A percentile compares a stretch with the other conserved stretches of the same genome.
Evolutionary conservation across 1,140 invertebrate genomes (phyloP).

Genomic region (Drosophila prosaltans): DNA sequence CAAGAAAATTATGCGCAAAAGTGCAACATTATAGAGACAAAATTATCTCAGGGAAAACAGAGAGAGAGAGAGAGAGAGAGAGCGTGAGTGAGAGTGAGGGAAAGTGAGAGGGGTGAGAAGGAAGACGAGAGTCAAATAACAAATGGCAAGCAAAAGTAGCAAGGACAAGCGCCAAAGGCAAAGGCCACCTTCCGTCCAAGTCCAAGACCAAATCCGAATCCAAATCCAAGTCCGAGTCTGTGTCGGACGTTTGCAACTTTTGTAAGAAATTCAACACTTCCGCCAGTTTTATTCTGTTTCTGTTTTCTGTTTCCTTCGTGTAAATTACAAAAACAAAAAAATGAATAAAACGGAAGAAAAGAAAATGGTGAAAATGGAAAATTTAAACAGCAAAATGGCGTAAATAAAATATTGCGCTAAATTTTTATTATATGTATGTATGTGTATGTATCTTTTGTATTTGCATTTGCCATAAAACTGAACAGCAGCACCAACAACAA

Average conservation of each 20-base stretch:
- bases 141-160: conserved; percentile 43
- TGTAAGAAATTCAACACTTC: conserved; percentile 68
- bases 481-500: conserved; percentile 37
- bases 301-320: conserved; percentile 37
- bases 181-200: conserved; percentile 5
- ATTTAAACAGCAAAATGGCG: conserved; percentile 16
- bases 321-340: conserved; percentile 44
- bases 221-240: not conserved
- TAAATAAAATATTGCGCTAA: conserved; percentile 72
- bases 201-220: not conserved
- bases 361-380: not conserved
- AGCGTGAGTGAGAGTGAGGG: no score
- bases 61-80: no score
- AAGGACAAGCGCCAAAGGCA: conserved; percentile 24
- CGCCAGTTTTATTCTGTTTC: conserved; percentile 45
- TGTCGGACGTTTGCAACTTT: conserved; percentile 42
- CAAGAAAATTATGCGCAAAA: conserved; percentile 51
- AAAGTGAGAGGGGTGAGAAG: not conserved
- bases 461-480: conserved; percentile 73
- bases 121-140: conserved; percentile 27
- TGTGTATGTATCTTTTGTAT: conserved; percentile 37
- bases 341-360: not conserved
- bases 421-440: conserved; percentile 48
- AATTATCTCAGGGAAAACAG: conserved; percentile 34
- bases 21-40: conserved; percentile 44